These are phyloP conservation scores for Podiceps cristatus DNA, from an alignment of 2,113 vertebrate genomes.

Conservation along the genomic window DNA sequence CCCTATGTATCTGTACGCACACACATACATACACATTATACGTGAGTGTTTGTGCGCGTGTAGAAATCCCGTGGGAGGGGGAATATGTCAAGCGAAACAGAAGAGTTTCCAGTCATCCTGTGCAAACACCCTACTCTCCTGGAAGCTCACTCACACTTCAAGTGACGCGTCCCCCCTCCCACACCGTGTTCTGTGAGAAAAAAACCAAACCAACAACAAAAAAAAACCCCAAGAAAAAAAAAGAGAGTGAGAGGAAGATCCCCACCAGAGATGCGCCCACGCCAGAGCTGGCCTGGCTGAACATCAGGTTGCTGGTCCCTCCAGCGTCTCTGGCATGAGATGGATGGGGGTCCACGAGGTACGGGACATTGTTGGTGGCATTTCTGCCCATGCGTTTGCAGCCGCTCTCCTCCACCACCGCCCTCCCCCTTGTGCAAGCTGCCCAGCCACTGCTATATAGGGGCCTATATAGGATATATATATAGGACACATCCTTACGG, in stretches of 20 bases:
- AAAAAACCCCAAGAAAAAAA: neutral
- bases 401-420: neutral
- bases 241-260: neutral
- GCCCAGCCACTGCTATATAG: neutral
- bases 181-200: rapidly evolving
- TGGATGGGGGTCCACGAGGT: neutral
- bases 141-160: neutral
- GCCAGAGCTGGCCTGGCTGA: neutral
- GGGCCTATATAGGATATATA: neutral
- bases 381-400: neutral
- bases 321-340: neutral
- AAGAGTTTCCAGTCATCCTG: neutral
- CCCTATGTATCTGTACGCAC: neutral
- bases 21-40: neutral
- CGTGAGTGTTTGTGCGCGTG: rapidly evolving
- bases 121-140: neutral
- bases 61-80: neutral
- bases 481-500: neutral
- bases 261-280: neutral
- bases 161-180: rapidly evolving
- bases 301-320: neutral
- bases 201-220: too few species aligned
- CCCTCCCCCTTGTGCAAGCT: neutral
- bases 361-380: neutral
- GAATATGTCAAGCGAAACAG: neutral